Evolutionary conservation across 1,140 invertebrate genomes (phyloP).

Genomic region (Listronotus oregonensis): DNA sequence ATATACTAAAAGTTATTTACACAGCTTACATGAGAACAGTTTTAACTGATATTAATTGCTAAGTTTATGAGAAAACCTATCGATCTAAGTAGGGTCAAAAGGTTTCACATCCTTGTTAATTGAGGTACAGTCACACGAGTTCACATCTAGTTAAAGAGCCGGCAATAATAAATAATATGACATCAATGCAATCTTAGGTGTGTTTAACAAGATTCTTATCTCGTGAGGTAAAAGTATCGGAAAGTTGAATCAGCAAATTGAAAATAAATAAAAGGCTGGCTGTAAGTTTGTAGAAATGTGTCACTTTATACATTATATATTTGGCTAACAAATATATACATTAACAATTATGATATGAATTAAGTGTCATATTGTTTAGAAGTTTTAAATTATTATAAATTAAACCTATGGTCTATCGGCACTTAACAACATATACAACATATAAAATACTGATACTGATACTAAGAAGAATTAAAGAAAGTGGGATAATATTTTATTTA

Average conservation of each 20-base stretch:
- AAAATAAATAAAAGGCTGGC: neutral
- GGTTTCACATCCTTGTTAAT: slow-evolving; percentile 22
- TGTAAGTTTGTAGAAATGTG: neutral
- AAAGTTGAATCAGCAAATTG: slow-evolving; percentile 22
- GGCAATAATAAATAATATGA: slow-evolving; percentile 11
- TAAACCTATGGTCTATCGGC: no score
- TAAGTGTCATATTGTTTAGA: no score
- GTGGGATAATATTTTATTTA: no score
- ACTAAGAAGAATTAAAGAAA: no score
- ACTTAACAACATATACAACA: no score
- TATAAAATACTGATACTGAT: no score
- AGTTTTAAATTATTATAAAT: no score
- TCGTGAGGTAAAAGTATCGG: slow-evolving; percentile 10
- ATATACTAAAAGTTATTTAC: no score
- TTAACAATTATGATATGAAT: no score
- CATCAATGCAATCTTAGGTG: slow-evolving; percentile 19
- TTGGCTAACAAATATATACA: no score
- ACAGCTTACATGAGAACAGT: neutral
- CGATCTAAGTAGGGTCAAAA: slow-evolving; percentile 19
- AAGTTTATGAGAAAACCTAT: slow-evolving; percentile 13
- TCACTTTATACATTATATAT: no score
- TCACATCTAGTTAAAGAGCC: slow-evolving; percentile 10
- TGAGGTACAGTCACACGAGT: slow-evolving; percentile 17
- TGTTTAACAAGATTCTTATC: slow-evolving; percentile 26
- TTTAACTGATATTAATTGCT: slow-evolving; percentile 9